Conservation (phyloP, 2,797 vertebrate species). For the Alcedo atthis region DNA sequence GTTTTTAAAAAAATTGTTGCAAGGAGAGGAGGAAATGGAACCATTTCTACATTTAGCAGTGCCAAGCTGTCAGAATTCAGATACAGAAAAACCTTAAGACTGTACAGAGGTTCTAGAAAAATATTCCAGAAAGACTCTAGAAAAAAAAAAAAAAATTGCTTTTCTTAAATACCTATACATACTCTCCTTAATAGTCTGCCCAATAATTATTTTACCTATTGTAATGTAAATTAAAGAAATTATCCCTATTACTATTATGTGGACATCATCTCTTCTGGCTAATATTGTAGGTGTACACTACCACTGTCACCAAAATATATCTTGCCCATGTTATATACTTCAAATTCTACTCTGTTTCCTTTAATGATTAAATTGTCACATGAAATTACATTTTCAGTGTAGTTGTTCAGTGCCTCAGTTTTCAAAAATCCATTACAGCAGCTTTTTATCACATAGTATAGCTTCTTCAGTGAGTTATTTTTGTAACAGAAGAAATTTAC, state of each 20-base stretch:
- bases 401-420: neutral
- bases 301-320: neutral
- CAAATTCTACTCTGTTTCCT: neutral
- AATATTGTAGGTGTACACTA: neutral
- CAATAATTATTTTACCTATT: neutral
- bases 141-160: too few species aligned
- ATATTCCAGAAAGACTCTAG: too few species aligned
- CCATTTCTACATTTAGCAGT: neutral
- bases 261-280: neutral
- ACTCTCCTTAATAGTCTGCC: neutral
- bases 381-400: neutral
- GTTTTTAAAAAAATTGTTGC: neutral
- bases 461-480: slow-evolving; percentile 1
- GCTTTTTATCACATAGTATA: neutral
- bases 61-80: neutral
- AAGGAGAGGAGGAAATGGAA: neutral
- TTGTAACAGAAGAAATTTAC: neutral
- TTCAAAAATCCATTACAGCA: neutral
- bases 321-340: neutral
- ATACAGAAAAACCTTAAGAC: neutral
- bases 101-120: neutral
- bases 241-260: neutral
- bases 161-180: neutral
- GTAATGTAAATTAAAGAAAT: slow-evolving; percentile 20
- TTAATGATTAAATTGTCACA: slow-evolving; percentile 1